These are phyloP conservation scores for Chloroceryle amazona DNA, from an alignment of 2,797 vertebrate genomes.

Conservation along the genomic window DNA sequence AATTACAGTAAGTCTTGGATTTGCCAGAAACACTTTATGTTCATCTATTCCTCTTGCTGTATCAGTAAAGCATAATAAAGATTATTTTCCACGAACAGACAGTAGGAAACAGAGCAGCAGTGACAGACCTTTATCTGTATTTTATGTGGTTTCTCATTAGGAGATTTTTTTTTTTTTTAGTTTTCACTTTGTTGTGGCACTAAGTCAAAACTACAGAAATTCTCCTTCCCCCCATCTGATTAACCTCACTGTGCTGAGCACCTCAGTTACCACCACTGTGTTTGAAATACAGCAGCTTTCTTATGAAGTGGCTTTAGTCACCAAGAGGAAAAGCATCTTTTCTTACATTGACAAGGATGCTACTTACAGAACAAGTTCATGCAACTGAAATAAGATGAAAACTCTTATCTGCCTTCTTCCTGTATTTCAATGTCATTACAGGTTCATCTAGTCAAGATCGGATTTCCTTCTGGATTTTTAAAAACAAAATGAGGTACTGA, in stretches of 20 bases:
- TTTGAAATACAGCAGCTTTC: not conserved
- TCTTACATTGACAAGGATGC: not conserved
- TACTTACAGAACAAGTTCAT: not conserved
- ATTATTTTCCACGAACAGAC: not conserved
- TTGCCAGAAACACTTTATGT: not conserved
- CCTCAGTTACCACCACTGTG: not conserved
- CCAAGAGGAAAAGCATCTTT: not conserved
- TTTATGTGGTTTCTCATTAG: conserved; percentile 34
- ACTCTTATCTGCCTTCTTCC: not conserved
- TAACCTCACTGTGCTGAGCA: not conserved
- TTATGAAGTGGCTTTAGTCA: not conserved
- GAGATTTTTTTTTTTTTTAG: not conserved
- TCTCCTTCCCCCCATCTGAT: not conserved
- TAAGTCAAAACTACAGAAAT: not conserved
- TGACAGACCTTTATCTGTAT: not conserved
- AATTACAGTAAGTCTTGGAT: not conserved
- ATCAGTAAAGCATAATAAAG: not conserved
- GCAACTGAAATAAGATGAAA: not conserved
- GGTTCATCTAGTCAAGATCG: not conserved
- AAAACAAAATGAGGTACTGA: not conserved
- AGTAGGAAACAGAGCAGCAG: not conserved
- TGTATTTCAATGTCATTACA: not conserved
- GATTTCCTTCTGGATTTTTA: not conserved
- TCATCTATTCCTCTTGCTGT: not conserved
- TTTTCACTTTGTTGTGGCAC: conserved; percentile 18